Evolutionary conservation across 2,888 invertebrate genomes (phyloP).

Genomic region (Agrotis clavis): DNA sequence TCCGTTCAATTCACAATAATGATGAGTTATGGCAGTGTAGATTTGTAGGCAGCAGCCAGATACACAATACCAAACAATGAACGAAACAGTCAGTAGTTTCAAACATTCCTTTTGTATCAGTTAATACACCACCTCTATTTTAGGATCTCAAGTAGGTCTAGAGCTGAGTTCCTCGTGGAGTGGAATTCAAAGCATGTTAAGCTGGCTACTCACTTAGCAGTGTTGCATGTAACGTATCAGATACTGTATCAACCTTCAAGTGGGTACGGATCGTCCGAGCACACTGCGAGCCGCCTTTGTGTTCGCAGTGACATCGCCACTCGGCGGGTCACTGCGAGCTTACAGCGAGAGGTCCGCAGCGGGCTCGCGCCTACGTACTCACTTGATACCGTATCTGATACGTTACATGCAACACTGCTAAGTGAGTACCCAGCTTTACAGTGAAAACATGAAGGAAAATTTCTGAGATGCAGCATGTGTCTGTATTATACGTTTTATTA

Average conservation of each 20-base stretch:
- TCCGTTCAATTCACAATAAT: too few species aligned
- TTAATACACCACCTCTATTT: conserved; percentile 30
- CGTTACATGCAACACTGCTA: too few species aligned
- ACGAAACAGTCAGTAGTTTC: background rate
- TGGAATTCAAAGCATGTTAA: conserved; percentile 32
- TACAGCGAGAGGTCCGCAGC: too few species aligned
- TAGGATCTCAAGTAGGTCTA: conserved; percentile 44
- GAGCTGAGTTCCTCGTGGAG: conserved; percentile 13
- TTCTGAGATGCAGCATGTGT: conserved; percentile 21
- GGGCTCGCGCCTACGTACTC: too few species aligned
- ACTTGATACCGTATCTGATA: too few species aligned
- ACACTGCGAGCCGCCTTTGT: too few species aligned
- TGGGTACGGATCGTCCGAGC: too few species aligned
- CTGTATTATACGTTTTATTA: conserved; percentile 32
- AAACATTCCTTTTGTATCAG: conserved; percentile 42
- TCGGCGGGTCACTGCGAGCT: too few species aligned
- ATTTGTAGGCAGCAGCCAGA: background rate
- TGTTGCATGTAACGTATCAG: too few species aligned
- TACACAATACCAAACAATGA: background rate
- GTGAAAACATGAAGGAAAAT: conserved; percentile 27
- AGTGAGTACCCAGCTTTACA: background rate
- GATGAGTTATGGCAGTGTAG: background rate
- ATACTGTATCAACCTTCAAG: too few species aligned
- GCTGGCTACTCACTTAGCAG: too few species aligned
- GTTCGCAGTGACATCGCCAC: too few species aligned